Evolutionary conservation across 92 coral and sea anemone species (phyloP).

Genomic region (Ricordea florida): DNA sequence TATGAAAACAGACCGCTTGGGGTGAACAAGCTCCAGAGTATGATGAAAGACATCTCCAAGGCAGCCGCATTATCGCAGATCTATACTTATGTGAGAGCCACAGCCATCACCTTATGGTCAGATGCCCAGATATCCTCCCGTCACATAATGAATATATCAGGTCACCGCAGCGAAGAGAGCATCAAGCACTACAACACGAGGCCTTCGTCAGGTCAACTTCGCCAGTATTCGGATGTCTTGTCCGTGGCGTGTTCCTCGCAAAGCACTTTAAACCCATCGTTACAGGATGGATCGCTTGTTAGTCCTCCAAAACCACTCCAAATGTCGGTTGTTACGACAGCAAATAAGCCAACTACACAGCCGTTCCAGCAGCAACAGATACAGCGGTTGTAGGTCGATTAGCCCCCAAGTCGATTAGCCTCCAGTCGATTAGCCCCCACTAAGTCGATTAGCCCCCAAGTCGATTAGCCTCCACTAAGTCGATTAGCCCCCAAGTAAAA

Average conservation of each 20-base stretch:
- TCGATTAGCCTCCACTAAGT: no score
- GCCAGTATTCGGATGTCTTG: slow-evolving; percentile 15
- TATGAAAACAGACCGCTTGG: no score
- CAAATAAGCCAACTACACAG: background rate
- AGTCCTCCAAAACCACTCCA: no score
- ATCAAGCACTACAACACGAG: slow-evolving; percentile 35
- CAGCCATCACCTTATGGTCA: slow-evolving; percentile 63
- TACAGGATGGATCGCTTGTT: slow-evolving; percentile 1
- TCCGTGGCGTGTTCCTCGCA: slow-evolving; percentile 17
- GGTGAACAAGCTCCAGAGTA: slow-evolving; percentile 19
- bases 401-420: no score
- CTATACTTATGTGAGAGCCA: slow-evolving; percentile 50
- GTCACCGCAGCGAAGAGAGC: slow-evolving; percentile 33
- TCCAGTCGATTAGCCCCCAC: no score
- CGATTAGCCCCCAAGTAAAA: no score
- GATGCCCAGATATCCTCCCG: no score
- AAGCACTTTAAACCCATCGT: slow-evolving; percentile 2
- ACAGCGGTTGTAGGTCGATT: no score
- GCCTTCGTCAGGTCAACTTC: slow-evolving; percentile 29
- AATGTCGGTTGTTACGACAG: background rate
- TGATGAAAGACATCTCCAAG: slow-evolving; percentile 54
- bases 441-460: no score
- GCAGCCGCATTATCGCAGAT: slow-evolving; percentile 27
- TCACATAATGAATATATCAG: no score
- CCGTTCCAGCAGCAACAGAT: slow-evolving; percentile 2